Conservation (phyloP, 2,888 invertebrate genomes). For the Ophioninae sp. region DNA sequence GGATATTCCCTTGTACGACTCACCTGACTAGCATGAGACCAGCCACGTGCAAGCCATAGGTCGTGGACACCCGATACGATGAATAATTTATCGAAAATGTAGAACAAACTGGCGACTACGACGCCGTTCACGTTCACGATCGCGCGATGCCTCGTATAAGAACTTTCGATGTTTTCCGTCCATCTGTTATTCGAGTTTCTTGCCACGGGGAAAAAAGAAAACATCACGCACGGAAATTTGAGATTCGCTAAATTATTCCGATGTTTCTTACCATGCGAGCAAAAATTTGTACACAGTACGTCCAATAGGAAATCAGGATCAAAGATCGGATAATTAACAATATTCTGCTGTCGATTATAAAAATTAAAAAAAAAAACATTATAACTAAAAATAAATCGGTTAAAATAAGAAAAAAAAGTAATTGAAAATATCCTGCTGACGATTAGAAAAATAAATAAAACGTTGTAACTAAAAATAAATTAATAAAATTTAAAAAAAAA, state of each 20-base stretch:
- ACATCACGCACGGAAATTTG: background rate
- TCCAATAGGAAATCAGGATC: background rate
- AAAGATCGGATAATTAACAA: background rate
- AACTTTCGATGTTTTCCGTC: slow-evolving; percentile 27
- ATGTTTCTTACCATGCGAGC: background rate
- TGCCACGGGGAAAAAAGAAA: background rate
- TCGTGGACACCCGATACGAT: slow-evolving; percentile 60
- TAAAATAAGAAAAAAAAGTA: too few species aligned
- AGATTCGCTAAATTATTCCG: slow-evolving; percentile 2
- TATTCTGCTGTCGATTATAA: background rate
- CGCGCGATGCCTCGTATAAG: slow-evolving; percentile 4
- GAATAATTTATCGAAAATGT: slow-evolving; percentile 74
- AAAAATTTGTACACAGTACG: background rate
- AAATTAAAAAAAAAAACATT: background rate
- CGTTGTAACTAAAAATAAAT: too few species aligned
- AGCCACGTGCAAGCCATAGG: slow-evolving; percentile 39
- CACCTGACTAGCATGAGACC: slow-evolving; percentile 29
- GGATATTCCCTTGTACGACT: slow-evolving; percentile 37
- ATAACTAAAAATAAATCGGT: too few species aligned
- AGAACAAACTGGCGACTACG: slow-evolving; percentile 72
- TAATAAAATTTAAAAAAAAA: too few species aligned
- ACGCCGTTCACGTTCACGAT: slow-evolving; percentile 19
- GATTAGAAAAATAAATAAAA: too few species aligned
- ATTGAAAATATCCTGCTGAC: too few species aligned
- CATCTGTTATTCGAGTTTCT: slow-evolving; percentile 38